Percentiles rank a stretch among this genome's conserved stretches.
These are phyloP conservation scores for Diadumene lineata DNA, from an alignment of 92 coral and sea anemone species.

Conservation along the genomic window DNA sequence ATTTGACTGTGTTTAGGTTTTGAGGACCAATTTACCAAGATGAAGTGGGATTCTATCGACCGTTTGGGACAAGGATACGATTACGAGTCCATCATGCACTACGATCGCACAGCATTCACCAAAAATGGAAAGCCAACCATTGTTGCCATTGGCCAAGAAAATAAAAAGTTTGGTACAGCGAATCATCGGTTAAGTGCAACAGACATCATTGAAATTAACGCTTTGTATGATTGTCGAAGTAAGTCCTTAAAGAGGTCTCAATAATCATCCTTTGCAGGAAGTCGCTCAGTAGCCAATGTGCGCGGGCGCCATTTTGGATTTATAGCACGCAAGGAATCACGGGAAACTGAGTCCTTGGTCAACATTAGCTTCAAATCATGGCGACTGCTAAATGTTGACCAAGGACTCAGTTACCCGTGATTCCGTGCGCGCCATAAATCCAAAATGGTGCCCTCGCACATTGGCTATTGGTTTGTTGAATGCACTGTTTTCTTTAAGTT, in stretches of 20 bases:
- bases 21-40: constrained; percentile 51
- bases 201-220: constrained; percentile 56
- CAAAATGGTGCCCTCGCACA: no score
- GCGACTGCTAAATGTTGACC: no score
- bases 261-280: no score
- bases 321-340: no score
- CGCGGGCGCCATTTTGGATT: background rate
- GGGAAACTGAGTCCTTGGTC: no score
- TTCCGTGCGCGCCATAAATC: no score
- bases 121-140: constrained; percentile 52
- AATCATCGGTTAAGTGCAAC: constrained; percentile 17
- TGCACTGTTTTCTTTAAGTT: no score
- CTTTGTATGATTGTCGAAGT: constrained; percentile 63
- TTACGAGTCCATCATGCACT: constrained; percentile 58
- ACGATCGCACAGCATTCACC: constrained; percentile 56
- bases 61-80: constrained; percentile 37
- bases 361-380: no score
- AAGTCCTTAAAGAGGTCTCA: constrained; percentile 15
- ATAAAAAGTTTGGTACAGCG: constrained; percentile 31
- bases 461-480: no score
- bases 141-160: constrained; percentile 36
- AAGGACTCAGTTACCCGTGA: no score
- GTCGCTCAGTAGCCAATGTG: no score
- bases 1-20: constrained; percentile 19
- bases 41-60: constrained; percentile 33